A percentile compares a stretch with the other conserved stretches of the same genome.
These are phyloP conservation scores for Nannobrachium achirus DNA, from an alignment of 2,113 vertebrate genomes.

Conservation along the genomic window DNA sequence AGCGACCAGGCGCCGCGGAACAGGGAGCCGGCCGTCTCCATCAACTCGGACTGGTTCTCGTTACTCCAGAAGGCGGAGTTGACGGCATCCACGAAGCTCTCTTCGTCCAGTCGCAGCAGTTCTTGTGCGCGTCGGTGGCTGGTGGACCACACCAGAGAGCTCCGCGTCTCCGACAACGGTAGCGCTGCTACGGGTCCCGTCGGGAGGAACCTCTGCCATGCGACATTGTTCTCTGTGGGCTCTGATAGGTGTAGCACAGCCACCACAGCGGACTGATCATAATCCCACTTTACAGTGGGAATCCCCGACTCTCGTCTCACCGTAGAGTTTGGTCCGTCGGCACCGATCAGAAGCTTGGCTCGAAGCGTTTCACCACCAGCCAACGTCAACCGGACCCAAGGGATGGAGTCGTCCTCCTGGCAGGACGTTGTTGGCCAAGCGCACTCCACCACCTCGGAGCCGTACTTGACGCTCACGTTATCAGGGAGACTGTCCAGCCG, in stretches of 20 bases:
- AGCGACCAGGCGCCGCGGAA: slow-evolving; percentile 83
- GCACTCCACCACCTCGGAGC: no score
- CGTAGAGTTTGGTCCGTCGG: slow-evolving; percentile 92
- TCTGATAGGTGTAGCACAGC: no score
- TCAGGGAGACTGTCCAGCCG: no score
- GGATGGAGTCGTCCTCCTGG: slow-evolving; percentile 78
- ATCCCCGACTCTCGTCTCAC: slow-evolving; percentile 87
- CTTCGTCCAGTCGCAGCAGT: slow-evolving; percentile 89
- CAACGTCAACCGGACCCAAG: slow-evolving; percentile 93
- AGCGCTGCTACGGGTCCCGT: slow-evolving; percentile 95
- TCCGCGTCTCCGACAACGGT: slow-evolving; percentile 91
- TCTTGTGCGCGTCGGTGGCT: slow-evolving; percentile 88
- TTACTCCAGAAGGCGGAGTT: slow-evolving; percentile 99
- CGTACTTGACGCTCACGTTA: no score
- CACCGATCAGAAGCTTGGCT: slow-evolving; percentile 94
- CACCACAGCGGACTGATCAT: no score
- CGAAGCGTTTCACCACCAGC: slow-evolving; percentile 88
- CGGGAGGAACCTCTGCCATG: no score
- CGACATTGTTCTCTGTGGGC: no score
- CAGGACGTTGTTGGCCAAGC: no score
- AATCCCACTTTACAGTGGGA: slow-evolving; percentile 87
- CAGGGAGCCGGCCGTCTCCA: slow-evolving; percentile 85
- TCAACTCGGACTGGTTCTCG: slow-evolving; percentile 90
- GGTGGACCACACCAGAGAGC: slow-evolving; percentile 97
- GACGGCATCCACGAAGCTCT: slow-evolving; percentile 92